phyloP scores from a whole-genome alignment of 2,888 invertebrate genomes.

The Rotaria sp. region DNA sequence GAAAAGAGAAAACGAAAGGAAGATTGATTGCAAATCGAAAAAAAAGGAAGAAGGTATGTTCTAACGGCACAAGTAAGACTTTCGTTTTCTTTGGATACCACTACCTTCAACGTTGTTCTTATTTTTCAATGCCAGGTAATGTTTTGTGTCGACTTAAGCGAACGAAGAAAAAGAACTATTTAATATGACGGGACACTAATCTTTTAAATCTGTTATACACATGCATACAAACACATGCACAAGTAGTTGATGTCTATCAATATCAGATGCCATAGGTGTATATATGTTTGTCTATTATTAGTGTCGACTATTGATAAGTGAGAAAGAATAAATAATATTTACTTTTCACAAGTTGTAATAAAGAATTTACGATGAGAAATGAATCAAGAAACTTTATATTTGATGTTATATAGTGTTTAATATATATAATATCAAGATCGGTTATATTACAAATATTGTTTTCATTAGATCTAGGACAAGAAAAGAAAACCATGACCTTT shows the following conservation, averaged over 20 bases:
- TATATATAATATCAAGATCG: too few species aligned
- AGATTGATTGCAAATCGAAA: background rate
- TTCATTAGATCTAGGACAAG: too few species aligned
- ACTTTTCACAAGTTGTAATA: background rate
- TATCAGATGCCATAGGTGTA: background rate
- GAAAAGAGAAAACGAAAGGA: background rate
- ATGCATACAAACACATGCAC: background rate
- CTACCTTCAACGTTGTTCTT: background rate
- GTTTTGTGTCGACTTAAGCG: background rate
- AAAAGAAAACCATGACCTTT: too few species aligned
- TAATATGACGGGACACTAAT: background rate
- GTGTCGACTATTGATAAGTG: background rate
- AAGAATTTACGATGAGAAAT: too few species aligned
- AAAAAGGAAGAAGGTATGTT: background rate
- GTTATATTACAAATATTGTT: too few species aligned
- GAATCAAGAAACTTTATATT: too few species aligned
- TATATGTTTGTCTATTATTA: background rate
- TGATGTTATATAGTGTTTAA: too few species aligned
- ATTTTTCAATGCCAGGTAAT: background rate
- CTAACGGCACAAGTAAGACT: conserved; percentile 1
- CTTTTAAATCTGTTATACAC: background rate
- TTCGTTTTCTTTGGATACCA: background rate
- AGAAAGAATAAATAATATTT: background rate
- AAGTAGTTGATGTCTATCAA: background rate
- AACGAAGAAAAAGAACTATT: background rate